Evolutionary conservation across 2,797 vertebrate genomes (phyloP).

Genomic region (Hozukius guyotensis): DNA sequence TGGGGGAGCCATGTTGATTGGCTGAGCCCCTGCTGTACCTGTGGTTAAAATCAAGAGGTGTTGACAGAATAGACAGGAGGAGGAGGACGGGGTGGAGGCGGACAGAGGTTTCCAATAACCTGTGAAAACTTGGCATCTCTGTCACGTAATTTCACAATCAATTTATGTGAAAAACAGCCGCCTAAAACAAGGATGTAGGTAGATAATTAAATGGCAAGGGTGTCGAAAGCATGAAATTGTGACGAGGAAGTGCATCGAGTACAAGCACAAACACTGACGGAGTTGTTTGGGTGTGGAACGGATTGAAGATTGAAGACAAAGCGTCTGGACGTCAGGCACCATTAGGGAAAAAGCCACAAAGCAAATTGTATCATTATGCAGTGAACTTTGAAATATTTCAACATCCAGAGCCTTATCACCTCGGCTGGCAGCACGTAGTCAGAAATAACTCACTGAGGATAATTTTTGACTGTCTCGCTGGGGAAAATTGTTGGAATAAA

Average conservation of each 20-base stretch:
- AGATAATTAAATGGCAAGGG: conserved; percentile 53
- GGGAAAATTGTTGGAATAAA: conserved; percentile 66
- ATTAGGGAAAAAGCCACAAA: conserved; percentile 68
- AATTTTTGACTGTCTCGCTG: conserved; percentile 62
- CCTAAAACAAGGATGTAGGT: conserved; percentile 42
- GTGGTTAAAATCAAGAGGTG: conserved; percentile 75
- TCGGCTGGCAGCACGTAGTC: conserved; percentile 63
- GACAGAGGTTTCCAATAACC: conserved; percentile 60
- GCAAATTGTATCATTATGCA: conserved; percentile 74
- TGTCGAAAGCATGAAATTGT: conserved; percentile 46
- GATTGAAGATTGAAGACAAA: conserved; percentile 70
- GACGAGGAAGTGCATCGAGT: conserved; percentile 28
- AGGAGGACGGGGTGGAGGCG: conserved; percentile 23
- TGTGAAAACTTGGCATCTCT: conserved; percentile 60
- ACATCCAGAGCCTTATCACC: conserved; percentile 63
- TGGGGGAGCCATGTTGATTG: conserved; percentile 63
- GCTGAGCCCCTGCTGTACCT: conserved; percentile 69
- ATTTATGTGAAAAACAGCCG: conserved; percentile 55
- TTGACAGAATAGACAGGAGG: conserved; percentile 66
- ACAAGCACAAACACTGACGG: conserved; percentile 42
- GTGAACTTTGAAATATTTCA: conserved; percentile 69
- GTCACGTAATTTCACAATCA: conserved; percentile 62
- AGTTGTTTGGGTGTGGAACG: conserved; percentile 61
- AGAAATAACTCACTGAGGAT: conserved; percentile 77
- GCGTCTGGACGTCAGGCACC: conserved; percentile 65